A percentile compares a stretch with the other conserved stretches of the same genome.
phyloP scores from a whole-genome alignment of 2,888 invertebrate species.

The Hymenopus coronatus region DNA sequence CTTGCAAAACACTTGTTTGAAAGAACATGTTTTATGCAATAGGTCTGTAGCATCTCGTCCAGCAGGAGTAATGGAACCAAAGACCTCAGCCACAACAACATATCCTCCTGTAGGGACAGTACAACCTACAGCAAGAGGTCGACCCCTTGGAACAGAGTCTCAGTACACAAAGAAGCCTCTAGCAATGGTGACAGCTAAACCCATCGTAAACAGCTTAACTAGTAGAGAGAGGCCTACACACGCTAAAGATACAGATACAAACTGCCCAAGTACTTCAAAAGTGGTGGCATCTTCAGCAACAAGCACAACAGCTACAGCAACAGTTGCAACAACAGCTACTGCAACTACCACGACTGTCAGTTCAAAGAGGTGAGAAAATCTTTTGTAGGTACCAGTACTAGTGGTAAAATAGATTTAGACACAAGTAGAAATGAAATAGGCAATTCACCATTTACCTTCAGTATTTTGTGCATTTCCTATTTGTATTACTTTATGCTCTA shows the following conservation, averaged over 20 bases:
- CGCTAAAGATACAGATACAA: background rate
- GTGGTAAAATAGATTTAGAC: no score
- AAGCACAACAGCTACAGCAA: background rate
- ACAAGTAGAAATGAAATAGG: no score
- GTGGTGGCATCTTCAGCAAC: background rate
- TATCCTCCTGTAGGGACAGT: conserved; percentile 55
- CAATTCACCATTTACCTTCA: no score
- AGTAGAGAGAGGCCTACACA: background rate
- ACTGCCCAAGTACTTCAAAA: background rate
- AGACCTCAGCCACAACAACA: conserved; percentile 15
- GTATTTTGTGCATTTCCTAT: no score
- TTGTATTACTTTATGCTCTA: no score
- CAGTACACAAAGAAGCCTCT: conserved; percentile 12
- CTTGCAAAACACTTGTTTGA: background rate
- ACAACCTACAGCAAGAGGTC: conserved; percentile 51
- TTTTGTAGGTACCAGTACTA: no score
- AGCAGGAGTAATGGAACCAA: background rate
- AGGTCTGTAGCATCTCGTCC: background rate
- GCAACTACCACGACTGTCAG: background rate
- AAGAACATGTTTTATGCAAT: background rate
- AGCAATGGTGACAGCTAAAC: background rate
- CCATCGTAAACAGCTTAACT: background rate
- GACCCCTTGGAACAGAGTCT: background rate
- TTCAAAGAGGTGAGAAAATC: conserved; percentile 12
- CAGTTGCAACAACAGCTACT: background rate